Conservation (phyloP, 2,888 invertebrate genomes). For the Drosophila rellima region DNA sequence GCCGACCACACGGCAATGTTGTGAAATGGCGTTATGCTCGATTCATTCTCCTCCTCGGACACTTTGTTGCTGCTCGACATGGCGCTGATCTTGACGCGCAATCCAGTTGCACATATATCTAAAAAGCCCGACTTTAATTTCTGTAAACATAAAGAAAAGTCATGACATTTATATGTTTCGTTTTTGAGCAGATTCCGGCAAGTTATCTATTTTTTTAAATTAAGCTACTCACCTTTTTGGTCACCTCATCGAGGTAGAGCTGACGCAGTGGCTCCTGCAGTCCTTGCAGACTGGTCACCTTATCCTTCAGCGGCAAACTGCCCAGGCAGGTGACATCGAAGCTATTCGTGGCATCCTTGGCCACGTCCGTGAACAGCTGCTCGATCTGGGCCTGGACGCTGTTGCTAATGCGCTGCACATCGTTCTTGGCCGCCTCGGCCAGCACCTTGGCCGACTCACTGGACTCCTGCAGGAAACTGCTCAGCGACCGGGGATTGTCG, state of each 20-base stretch:
- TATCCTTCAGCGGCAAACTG: slow-evolving; percentile 91
- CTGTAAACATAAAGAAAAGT: slow-evolving; percentile 68
- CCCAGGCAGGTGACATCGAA: slow-evolving; percentile 94
- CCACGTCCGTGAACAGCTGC: slow-evolving; percentile 92
- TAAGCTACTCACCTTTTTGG: slow-evolving; percentile 76
- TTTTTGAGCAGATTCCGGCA: no score
- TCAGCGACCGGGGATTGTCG: slow-evolving; percentile 80
- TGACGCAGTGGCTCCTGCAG: slow-evolving; percentile 92
- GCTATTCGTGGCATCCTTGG: slow-evolving; percentile 88
- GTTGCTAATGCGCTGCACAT: slow-evolving; percentile 87
- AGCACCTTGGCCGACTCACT: slow-evolving; percentile 73
- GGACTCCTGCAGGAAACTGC: slow-evolving; percentile 79
- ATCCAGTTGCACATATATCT: slow-evolving; percentile 87
- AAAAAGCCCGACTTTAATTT: slow-evolving; percentile 82
- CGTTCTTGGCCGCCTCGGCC: slow-evolving; percentile 81
- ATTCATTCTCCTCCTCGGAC: slow-evolving; percentile 60
- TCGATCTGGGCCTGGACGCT: slow-evolving; percentile 95
- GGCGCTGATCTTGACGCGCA: slow-evolving; percentile 88
- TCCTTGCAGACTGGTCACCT: slow-evolving; percentile 93
- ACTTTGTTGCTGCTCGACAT: slow-evolving; percentile 12
- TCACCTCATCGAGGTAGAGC: slow-evolving; percentile 87
- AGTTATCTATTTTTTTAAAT: no score
- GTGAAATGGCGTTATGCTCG: slow-evolving; percentile 92
- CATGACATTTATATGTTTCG: no score
- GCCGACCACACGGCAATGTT: slow-evolving; percentile 98